These are phyloP conservation scores for Xestia xanthographa DNA, from an alignment of 2,888 invertebrate species.

Conservation along the genomic window DNA sequence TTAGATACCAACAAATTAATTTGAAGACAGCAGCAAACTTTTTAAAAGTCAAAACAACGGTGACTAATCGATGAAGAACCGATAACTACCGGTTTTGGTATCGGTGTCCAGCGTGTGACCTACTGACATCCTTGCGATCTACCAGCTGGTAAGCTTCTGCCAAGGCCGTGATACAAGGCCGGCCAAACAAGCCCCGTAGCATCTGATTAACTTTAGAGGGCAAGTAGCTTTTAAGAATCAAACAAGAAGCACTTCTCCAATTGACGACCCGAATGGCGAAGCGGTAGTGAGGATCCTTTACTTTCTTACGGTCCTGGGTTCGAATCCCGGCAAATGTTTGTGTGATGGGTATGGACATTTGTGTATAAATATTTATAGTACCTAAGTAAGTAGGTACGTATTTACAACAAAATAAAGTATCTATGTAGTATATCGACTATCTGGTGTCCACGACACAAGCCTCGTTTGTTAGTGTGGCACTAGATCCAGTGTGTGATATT, in stretches of 20 bases:
- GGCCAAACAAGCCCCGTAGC: not conserved
- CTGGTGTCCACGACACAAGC: too few relatives aligned
- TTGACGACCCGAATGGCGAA: too few relatives aligned
- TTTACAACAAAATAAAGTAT: too few relatives aligned
- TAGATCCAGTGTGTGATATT: too few relatives aligned
- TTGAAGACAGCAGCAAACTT: not conserved
- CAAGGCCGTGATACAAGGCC: conserved; percentile 53
- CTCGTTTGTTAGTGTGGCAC: too few relatives aligned
- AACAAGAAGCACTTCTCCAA: not conserved
- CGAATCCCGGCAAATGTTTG: too few relatives aligned
- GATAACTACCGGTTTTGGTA: conserved; percentile 40
- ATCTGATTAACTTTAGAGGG: conserved; percentile 7
- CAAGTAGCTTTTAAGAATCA: not conserved
- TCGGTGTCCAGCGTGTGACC: conserved; percentile 47
- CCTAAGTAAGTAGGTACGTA: too few relatives aligned
- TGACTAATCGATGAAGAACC: conserved; percentile 38
- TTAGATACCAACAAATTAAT: not conserved
- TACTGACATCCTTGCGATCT: conserved; percentile 57
- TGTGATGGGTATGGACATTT: too few relatives aligned
- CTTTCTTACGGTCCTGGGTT: too few relatives aligned
- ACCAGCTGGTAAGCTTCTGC: conserved; percentile 48
- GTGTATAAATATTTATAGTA: too few relatives aligned
- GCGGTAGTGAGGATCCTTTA: too few relatives aligned
- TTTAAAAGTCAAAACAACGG: conserved; percentile 27
- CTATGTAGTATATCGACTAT: too few relatives aligned